A percentile compares a stretch with the other conserved stretches of the same genome.
phyloP scores from a whole-genome alignment of 2,888 invertebrate genomes.

The Linyphia triangularis region DNA sequence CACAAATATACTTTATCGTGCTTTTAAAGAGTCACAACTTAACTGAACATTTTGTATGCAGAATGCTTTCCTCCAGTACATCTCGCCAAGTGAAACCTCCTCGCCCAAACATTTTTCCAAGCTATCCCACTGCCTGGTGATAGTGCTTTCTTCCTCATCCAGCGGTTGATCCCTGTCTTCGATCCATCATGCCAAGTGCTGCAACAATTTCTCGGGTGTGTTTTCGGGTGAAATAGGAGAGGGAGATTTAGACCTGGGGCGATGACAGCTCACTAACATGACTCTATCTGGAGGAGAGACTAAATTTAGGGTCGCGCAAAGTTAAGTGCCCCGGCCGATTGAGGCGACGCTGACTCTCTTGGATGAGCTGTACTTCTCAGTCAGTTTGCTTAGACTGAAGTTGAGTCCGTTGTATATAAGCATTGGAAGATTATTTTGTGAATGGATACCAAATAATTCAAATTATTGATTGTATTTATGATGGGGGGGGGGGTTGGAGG shows the following conservation, averaged over 20 bases:
- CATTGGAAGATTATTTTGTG: no score
- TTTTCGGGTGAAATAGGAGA: constrained; percentile 49
- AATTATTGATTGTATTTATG: no score
- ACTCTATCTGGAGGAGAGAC: constrained; percentile 33
- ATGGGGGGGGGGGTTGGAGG: no score
- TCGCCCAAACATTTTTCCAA: neutral
- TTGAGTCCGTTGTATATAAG: no score
- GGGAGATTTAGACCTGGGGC: constrained; percentile 17
- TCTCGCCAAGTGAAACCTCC: no score
- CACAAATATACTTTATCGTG: no score
- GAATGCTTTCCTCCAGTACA: no score
- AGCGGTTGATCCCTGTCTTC: constrained; percentile 36
- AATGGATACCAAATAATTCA: no score
- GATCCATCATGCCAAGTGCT: constrained; percentile 41
- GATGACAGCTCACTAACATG: constrained; percentile 67
- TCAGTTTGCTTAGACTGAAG: no score
- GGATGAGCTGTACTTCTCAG: no score
- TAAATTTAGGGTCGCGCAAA: constrained; percentile 62
- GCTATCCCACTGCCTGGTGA: neutral
- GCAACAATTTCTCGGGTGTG: constrained; percentile 35
- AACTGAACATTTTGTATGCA: no score
- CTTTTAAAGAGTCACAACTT: no score
- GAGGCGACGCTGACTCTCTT: neutral
- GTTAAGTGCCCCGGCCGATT: constrained; percentile 37
- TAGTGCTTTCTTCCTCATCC: neutral